These are phyloP conservation scores for Montipora cactus DNA, from an alignment of 64 coral and sea anemone genomes.

Conservation along the genomic window DNA sequence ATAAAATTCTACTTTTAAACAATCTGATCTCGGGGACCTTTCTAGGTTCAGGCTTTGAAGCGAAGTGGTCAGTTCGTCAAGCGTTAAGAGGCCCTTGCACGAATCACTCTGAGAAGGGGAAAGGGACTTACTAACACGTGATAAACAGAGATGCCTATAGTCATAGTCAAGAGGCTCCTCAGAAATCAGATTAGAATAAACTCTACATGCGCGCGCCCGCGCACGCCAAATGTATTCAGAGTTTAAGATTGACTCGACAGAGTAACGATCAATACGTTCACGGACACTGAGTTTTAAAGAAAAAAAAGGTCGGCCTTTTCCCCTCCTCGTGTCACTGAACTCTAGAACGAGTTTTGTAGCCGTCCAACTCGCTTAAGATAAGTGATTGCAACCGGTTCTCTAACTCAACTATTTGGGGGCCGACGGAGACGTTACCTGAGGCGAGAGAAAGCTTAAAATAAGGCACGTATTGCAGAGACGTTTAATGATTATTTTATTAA, in stretches of 20 bases:
- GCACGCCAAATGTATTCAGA: background rate
- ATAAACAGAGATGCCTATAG: background rate
- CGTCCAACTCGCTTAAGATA: background rate
- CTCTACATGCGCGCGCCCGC: background rate
- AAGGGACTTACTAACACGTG: background rate
- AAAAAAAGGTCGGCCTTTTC: constrained; percentile 1
- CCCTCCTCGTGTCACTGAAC: constrained; percentile 41
- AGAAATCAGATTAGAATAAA: constrained; percentile 29
- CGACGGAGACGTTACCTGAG: background rate
- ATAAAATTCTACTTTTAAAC: constrained; percentile 44
- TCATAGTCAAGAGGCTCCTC: background rate
- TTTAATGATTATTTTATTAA: no score
- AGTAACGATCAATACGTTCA: background rate
- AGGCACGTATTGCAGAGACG: no score
- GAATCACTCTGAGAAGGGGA: background rate
- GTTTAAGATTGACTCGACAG: background rate
- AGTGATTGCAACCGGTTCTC: background rate
- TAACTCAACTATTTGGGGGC: background rate
- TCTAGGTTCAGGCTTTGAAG: background rate
- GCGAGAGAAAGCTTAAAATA: background rate
- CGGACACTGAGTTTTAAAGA: background rate
- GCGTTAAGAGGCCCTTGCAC: constrained; percentile 1
- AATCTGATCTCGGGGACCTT: constrained; percentile 25
- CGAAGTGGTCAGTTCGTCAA: constrained; percentile 13
- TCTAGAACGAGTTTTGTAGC: background rate